A percentile compares a stretch with the other conserved stretches of the same genome.
Conservation (phyloP, 2,888 invertebrate species). For the Harpalus rufipes region DNA sequence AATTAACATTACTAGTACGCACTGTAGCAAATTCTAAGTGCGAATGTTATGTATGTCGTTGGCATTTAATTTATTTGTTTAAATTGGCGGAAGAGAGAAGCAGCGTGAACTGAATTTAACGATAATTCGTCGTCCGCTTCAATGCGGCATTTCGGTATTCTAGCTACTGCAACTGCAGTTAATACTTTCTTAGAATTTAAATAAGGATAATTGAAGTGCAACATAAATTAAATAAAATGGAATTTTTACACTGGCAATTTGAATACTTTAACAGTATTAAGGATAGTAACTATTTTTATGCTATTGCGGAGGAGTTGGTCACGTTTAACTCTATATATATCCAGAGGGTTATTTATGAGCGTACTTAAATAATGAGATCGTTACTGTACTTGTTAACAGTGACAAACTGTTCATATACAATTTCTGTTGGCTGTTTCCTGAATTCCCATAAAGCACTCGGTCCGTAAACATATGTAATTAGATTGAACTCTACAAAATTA, state of each 20-base stretch:
- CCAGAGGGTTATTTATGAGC: background rate
- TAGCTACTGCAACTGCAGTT: conserved; percentile 18
- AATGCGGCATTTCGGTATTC: background rate
- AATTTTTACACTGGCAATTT: conserved; percentile 16
- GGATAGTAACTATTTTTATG: conserved; percentile 8
- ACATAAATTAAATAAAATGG: conserved; percentile 20
- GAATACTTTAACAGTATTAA: background rate
- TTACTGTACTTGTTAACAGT: background rate
- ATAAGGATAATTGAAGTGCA: background rate
- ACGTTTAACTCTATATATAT: background rate
- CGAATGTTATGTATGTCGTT: conserved; percentile 18
- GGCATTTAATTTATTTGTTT: conserved; percentile 40
- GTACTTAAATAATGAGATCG: background rate
- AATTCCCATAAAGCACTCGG: background rate
- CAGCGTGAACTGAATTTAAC: conserved; percentile 40
- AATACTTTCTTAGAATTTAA: conserved; percentile 22
- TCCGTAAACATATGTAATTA: background rate
- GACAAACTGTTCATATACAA: background rate
- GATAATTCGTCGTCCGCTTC: conserved; percentile 19
- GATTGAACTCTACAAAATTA: background rate
- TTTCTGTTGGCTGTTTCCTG: background rate
- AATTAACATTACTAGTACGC: no score
- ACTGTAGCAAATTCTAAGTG: background rate
- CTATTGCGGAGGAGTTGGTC: background rate
- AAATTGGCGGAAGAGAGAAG: conserved; percentile 28